Percentiles rank a stretch among this genome's conserved stretches.
Conservation (phyloP, 2,797 vertebrate genomes). For the Takifugu ocellatus region DNA sequence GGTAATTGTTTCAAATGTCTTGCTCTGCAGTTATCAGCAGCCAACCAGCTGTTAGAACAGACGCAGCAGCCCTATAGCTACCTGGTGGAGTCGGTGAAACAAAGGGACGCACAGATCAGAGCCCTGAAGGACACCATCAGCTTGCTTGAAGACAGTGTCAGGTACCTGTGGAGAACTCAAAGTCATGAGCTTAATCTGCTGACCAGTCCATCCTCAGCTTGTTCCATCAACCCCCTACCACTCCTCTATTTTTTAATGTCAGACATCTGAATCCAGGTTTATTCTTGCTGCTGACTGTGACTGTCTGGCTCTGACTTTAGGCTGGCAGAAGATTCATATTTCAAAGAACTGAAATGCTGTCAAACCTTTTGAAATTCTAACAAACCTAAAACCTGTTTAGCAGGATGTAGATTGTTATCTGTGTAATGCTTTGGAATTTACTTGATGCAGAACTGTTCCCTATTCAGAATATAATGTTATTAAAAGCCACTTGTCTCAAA, state of each 20-base stretch:
- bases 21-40: constrained; percentile 78
- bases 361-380: background rate
- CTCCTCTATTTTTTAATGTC: constrained; percentile 23
- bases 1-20: background rate
- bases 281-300: constrained; percentile 43
- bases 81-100: constrained; percentile 87
- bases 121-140: constrained; percentile 75
- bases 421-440: no score
- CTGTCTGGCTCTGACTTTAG: constrained; percentile 36
- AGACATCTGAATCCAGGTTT: constrained; percentile 58
- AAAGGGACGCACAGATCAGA: constrained; percentile 85
- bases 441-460: constrained; percentile 11
- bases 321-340: constrained; percentile 1
- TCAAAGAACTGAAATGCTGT: background rate
- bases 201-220: no score
- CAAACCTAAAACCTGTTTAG: no score
- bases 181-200: no score
- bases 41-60: constrained; percentile 87
- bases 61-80: constrained; percentile 93
- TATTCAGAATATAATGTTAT: constrained; percentile 12
- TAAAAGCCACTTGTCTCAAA: background rate
- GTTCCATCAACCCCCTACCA: background rate
- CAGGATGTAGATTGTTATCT: no score
- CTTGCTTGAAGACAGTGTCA: constrained; percentile 84
- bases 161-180: constrained; percentile 65